These are phyloP conservation scores for Aphelinus certus DNA, from an alignment of 1,140 invertebrate species.

Conservation along the genomic window DNA sequence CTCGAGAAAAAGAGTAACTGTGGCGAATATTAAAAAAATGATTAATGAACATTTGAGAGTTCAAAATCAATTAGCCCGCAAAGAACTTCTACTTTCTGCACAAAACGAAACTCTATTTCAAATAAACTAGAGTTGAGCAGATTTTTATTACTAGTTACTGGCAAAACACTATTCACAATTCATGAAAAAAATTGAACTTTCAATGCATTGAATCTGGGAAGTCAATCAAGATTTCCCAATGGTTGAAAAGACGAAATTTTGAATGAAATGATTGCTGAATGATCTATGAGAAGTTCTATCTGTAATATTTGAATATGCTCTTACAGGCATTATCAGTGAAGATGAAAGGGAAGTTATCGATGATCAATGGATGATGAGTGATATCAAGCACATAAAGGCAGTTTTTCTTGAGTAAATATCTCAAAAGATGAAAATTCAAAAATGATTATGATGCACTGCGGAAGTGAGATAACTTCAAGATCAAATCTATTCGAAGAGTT, in stretches of 20 bases:
- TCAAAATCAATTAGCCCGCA: neutral
- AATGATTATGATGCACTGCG: slow-evolving; percentile 26
- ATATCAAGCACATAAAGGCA: slow-evolving; percentile 56
- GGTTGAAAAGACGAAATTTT: too few relatives aligned
- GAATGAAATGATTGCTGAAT: too few relatives aligned
- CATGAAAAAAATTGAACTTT: too few relatives aligned
- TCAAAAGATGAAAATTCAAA: slow-evolving; percentile 33
- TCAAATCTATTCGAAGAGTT: neutral
- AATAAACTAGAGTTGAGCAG: slow-evolving; percentile 46
- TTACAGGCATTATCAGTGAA: slow-evolving; percentile 45
- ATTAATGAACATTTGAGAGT: neutral
- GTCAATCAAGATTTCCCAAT: too few relatives aligned
- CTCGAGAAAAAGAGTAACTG: slow-evolving; percentile 6
- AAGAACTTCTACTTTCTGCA: slow-evolving; percentile 63
- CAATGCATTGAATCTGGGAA: too few relatives aligned
- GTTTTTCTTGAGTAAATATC: slow-evolving; percentile 31
- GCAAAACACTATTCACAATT: too few relatives aligned
- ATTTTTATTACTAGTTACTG: slow-evolving; percentile 33
- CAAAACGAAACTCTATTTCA: slow-evolving; percentile 63
- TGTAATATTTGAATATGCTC: neutral
- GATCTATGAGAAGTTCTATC: too few relatives aligned
- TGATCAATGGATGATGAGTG: slow-evolving; percentile 52
- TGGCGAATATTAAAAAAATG: neutral
- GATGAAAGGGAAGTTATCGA: slow-evolving; percentile 47
- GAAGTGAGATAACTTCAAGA: slow-evolving; percentile 14